Evolutionary conservation across 1,140 invertebrate species (phyloP), one percentile per base, ranked within the genome.

Genomic region (Drosophila pachea): DNA sequence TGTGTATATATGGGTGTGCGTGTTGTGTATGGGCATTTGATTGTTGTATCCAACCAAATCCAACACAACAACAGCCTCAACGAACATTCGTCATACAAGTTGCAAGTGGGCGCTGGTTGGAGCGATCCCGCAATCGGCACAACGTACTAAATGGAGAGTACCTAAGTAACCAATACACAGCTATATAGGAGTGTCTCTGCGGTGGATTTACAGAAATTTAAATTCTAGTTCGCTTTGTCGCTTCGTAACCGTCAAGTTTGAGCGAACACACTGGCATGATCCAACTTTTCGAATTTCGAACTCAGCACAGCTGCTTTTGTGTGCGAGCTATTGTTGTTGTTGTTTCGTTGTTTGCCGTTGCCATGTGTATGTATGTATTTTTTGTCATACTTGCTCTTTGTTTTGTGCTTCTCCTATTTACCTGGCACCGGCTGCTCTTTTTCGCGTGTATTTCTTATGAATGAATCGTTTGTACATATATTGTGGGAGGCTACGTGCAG

Each of bases 381-480:
- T 11, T 36, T 49, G 7, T 49, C 5, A 35, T 29, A 47, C 38
- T 60, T 22, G 7, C 60, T 62, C 45, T 62, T 29, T 36, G 9
- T n/a, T 70, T 31, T 36, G 35, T 53, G 35, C 32, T 16, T 53
- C 60, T 68, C 53, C 63, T 79, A 79, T 79, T 81, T 77, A 74
- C 62, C 71, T 55, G 67, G 63, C 67, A 82, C 78, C 78, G 78
- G 78, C 78, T 82, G 78, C 67, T 73, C 61, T 55, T 67, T 69
- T 71, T 64, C 73, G 73, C 53, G 45, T 50, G 48, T 64, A 53
- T 52, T 67, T 66, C 64, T 82, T 62, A 82, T 82, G 74, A 82
- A 82, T 82, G 78, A 82, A 82, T 12, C 31, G 7, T 70, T 43
- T 35, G 45, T 31, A 45, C 55, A 36, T 35, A 8, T 8, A 9